Base-by-base conservation (phyloP, 2,113 vertebrate species). In the pig (Sus scrofa) region DNA sequence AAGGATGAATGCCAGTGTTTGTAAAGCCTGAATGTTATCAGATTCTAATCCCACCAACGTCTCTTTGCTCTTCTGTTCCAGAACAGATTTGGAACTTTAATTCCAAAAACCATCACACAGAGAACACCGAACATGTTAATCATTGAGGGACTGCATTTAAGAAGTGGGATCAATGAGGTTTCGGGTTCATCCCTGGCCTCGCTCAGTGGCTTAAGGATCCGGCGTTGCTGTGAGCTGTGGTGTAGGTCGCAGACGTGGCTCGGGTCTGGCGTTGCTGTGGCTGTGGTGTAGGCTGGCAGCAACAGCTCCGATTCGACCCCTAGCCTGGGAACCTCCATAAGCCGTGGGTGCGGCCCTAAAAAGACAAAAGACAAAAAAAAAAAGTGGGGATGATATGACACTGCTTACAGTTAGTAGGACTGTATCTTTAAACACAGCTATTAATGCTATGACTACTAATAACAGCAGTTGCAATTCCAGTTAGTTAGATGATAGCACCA, bases 21-120 rank as follows among this genome's bases (percentile, higher is more conserved):
- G 74, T 87, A 95, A 97, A 86, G 30, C n/a, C 74, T 68, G 18
- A 95, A 82, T 44, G 56, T 78, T 44, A 95, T 77, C 71, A 95
- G 30, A 93, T 93, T 79, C 92, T n/a, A 93, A 97, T 93, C 89
- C 82, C 7, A 15, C 34, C 82, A 60, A 68, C 19, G n/a, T 44
- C 56, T 74, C 27, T 58, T 89, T 22, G 90, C 54, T 89, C 93
- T 94, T 74, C 58, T 63, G 65, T 54, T 94, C 20, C 68, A 71
- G 75, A 91, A 85, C 60, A 83, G 58, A 93, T n/a, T 92, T 70
- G 90, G 20, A 50, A 37, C 4, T 67, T 0, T 74, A 92, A 82
- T 74, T 93, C 52, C 11, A 73, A 91, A 89, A 50, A 14, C 77
- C 60, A 13, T 60, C 63, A 77, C 54, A 67, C 54, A 50, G 60